Conservation (phyloP, 2,888 invertebrate genomes). For the Melitaea athalia region DNA sequence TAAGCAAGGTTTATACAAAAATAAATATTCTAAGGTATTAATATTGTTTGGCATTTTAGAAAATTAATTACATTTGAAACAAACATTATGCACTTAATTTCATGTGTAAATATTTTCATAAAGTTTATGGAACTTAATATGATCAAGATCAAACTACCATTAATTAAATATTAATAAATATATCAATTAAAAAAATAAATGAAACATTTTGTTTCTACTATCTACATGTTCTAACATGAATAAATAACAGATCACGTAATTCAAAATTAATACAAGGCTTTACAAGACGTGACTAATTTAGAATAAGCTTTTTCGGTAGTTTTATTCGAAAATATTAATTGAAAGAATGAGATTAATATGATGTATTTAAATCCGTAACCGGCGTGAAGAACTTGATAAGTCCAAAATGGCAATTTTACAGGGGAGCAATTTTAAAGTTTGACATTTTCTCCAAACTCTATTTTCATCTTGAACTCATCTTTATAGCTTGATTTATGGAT, state of each 20-base stretch:
- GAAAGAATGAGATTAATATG: slow-evolving; percentile 37
- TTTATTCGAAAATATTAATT: slow-evolving; percentile 25
- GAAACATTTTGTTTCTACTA: slow-evolving; percentile 35
- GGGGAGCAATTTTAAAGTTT: too few species aligned
- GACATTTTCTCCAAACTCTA: too few species aligned
- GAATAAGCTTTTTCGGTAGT: slow-evolving; percentile 20
- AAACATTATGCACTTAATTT: slow-evolving; percentile 20
- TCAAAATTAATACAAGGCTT: slow-evolving; percentile 12
- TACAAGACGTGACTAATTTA: slow-evolving; percentile 14
- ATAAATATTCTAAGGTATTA: neutral
- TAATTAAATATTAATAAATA: slow-evolving; percentile 34
- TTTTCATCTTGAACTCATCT: too few species aligned
- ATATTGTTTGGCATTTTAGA: slow-evolving; percentile 17
- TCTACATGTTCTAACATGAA: slow-evolving; percentile 37
- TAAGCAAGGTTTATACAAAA: neutral
- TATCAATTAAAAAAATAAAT: slow-evolving; percentile 32
- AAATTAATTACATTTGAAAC: slow-evolving; percentile 19
- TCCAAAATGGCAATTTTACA: too few species aligned
- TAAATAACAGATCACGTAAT: slow-evolving; percentile 41
- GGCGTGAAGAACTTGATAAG: too few species aligned
- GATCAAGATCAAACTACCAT: slow-evolving; percentile 33
- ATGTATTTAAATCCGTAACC: slow-evolving; percentile 16
- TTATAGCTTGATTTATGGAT: too few species aligned
- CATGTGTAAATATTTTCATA: slow-evolving; percentile 17
- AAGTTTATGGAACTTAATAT: slow-evolving; percentile 24